Evolutionary conservation across 2,113 vertebrate genomes (phyloP), one percentile per base, ranked within the genome.

Genomic region (Paratilapia polleni): DNA sequence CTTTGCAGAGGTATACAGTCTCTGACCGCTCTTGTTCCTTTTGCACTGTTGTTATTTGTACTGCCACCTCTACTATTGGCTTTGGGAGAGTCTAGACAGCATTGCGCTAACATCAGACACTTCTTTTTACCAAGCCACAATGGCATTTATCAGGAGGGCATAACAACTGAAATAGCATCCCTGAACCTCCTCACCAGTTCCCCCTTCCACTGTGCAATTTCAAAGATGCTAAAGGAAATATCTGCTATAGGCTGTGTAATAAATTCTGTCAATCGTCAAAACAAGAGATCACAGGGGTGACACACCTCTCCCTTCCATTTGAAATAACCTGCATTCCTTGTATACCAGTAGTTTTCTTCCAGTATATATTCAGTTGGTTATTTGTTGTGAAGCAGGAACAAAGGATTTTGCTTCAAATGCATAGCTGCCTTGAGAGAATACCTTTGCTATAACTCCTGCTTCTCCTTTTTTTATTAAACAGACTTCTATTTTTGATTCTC

Each of bases 341-440:
- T 36, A 24, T 73, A 58, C 62, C 31, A 49, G 20, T 80, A 20
- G 54, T 36, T 76, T 60, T 49, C 43, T 73, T 52, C 24, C 63
- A 62, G 43, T 41, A 38, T 19, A 24, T 14, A 52, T 73, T 70
- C 43, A 4, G 20, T 73, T 38, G 8, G 28, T 41, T 56, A 20
- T 82, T 88, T 80, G 57, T 73, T 68, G 74, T 7, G 28, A 73
- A 13, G 31, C 74, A 43, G 5, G 12, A 74, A 54, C 34, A 85
- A 81, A 84, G 75, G 31, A 68, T 68, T 38, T 38, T 54, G 19
- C 41, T 75, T 83, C 56, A 41, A 60, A 77, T 43, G 60, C 77
- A 78, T 49, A 61, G 70, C 63, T 59, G 54, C 82, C 79, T 85
- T 82, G 14, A 88, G 82, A 88, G 79, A 74, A 87, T 74, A 64